Conservation (phyloP, 1,140 invertebrate species). For the Pentalonia nigronervosa region DNA sequence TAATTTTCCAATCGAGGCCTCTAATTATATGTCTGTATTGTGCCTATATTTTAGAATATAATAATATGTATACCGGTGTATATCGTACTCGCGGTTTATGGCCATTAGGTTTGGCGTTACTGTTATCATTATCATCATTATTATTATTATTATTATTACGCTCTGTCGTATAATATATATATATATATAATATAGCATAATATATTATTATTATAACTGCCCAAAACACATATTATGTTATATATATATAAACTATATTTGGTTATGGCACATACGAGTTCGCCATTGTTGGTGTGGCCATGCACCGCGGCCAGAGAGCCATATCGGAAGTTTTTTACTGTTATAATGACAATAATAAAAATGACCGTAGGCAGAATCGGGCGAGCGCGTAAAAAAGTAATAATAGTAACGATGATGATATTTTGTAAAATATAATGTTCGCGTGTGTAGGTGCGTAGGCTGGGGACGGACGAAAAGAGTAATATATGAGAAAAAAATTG, state of each 20-base stretch:
- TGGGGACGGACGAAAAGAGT: neutral
- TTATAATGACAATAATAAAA: neutral
- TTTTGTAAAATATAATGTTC: too few relatives aligned
- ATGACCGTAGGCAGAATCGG: neutral
- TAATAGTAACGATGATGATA: too few relatives aligned
- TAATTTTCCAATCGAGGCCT: constrained; percentile 7
- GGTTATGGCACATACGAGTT: neutral
- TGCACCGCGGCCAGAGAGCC: neutral
- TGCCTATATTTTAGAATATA: neutral
- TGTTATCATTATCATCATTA: neutral
- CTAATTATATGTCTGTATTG: neutral
- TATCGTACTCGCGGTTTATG: neutral
- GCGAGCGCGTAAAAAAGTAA: neutral
- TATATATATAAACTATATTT: neutral
- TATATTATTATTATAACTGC: neutral
- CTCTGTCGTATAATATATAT: neutral
- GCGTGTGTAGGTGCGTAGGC: neutral
- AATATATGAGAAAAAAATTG: neutral
- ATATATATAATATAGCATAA: neutral
- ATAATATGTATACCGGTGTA: neutral
- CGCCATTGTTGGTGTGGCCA: neutral
- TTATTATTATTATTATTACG: neutral
- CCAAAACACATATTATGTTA: neutral
- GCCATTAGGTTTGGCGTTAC: constrained; percentile 14
- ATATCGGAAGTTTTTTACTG: neutral